Base-by-base conservation (phyloP, 2,888 invertebrate species). In the Altica lythri region DNA sequence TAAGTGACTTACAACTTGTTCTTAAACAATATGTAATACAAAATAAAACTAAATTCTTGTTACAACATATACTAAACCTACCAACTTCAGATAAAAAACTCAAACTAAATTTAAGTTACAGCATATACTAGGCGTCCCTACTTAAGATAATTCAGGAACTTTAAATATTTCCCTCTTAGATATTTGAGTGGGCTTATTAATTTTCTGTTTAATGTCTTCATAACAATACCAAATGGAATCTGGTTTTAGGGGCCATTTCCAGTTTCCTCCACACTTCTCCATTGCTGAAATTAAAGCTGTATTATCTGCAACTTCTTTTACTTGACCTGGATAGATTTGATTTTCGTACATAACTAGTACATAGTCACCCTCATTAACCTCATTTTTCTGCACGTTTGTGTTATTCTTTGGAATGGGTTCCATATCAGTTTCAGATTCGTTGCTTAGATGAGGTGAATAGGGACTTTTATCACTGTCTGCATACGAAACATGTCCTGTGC, bases 261-360 rank as follows among this genome's bases (percentile, higher is more conserved):
- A 53, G 12, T 47, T 46, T 38, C 25, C 10, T 8, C 46, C 61
- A 53, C 45, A 44, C 50, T 37, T 59, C 57, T 61, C 61, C 42
- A 63, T 59, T 57, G 44, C 43, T 13, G 47, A 47, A 52, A 47
- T 29, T 34, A 52, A 52, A 52, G 44, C 56, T 51, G 52, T 43
- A 47, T 38, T 12, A 29, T 38, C 18, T 30, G 27, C 27, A 16
- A 53, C 29, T 40, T 53, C 30, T 46, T 29, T 53, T 18, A 53
- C 18, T 46, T 53, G 48, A 40, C 53, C 53, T 46, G 46, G 53
- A 53, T 46, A 53, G 18, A 47, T 29, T 48, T 56, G 34, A 34
- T 52, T 47, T 9, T 52, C 48, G 43, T 56, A 52, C 35, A 22
- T 56, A 40, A 51, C 17, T 19, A 42, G 27, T 46, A 46, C 46